Evolutionary conservation across 2,888 invertebrate genomes (phyloP).

Genomic region (Dicyrtomina minuta): DNA sequence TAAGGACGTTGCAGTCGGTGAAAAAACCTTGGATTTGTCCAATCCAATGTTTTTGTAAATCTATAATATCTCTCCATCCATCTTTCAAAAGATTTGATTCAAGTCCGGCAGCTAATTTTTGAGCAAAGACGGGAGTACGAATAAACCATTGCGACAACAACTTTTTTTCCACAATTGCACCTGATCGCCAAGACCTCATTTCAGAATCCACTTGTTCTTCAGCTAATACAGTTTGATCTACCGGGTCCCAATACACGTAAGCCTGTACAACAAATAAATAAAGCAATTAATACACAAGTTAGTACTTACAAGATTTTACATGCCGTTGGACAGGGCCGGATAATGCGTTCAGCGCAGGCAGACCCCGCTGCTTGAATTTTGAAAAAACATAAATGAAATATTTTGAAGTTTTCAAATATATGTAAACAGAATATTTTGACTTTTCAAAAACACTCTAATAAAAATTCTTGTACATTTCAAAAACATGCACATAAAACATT

Average conservation of each 20-base stretch:
- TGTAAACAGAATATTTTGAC: too few relatives aligned
- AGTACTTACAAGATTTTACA: too few relatives aligned
- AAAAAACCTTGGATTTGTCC: constrained; percentile 78
- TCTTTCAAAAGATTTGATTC: constrained; percentile 58
- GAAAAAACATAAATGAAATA: too few relatives aligned
- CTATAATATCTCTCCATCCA: constrained; percentile 82
- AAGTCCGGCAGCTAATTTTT: constrained; percentile 59
- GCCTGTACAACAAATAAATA: constrained; percentile 61
- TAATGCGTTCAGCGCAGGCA: too few relatives aligned
- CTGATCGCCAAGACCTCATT: constrained; percentile 93
- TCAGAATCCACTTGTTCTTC: constrained; percentile 95
- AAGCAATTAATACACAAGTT: background rate
- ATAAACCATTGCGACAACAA: constrained; percentile 93
- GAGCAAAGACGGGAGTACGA: constrained; percentile 79
- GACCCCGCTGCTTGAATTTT: too few relatives aligned
- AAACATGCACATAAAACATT: too few relatives aligned
- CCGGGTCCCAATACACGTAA: constrained; percentile 96
- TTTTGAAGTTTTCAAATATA: too few relatives aligned
- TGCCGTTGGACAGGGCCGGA: background rate
- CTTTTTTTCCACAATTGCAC: constrained; percentile 87
- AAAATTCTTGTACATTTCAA: too few relatives aligned
- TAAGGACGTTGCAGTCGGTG: constrained; percentile 66
- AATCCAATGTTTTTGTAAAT: constrained; percentile 86
- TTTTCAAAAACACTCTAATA: too few relatives aligned
- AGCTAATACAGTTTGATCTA: constrained; percentile 94